Evolutionary conservation across 2,113 vertebrate species (phyloP).

Genomic region (Carlito syrichta): DNA sequence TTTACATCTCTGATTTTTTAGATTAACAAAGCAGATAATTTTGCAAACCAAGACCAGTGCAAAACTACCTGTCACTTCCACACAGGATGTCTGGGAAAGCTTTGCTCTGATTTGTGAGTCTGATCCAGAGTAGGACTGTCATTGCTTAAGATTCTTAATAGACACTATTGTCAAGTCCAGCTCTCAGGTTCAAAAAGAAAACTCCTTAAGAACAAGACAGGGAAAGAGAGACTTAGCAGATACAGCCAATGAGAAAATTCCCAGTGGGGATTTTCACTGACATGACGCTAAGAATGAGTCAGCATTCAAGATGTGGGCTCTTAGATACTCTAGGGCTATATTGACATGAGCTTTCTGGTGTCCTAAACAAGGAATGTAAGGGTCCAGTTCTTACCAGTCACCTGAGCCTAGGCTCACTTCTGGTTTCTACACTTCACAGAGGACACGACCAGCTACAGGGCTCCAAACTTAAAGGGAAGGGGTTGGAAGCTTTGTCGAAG

Average conservation of each 20-base stretch:
- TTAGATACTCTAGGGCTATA: background rate
- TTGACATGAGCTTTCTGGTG: background rate
- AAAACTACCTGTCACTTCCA: background rate
- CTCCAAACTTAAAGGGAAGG: background rate
- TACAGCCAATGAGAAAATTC: background rate
- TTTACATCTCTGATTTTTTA: background rate
- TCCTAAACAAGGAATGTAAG: no score
- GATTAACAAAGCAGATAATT: background rate
- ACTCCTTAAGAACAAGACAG: background rate
- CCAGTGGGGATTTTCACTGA: background rate
- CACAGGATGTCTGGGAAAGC: background rate
- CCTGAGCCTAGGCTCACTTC: background rate
- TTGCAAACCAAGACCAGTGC: background rate
- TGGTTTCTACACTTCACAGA: background rate
- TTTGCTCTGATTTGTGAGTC: conserved; percentile 15
- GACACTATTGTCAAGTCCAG: background rate
- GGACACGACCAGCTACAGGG: no score
- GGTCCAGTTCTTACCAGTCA: background rate
- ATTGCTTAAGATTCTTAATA: conserved; percentile 30
- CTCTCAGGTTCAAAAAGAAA: background rate
- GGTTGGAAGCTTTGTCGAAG: background rate
- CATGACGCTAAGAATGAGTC: background rate
- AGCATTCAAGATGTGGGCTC: background rate
- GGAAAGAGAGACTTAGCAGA: background rate
- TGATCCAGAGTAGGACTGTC: background rate